Conservation (phyloP, 2,888 invertebrate species). For the Holacanthella duospinosa region DNA sequence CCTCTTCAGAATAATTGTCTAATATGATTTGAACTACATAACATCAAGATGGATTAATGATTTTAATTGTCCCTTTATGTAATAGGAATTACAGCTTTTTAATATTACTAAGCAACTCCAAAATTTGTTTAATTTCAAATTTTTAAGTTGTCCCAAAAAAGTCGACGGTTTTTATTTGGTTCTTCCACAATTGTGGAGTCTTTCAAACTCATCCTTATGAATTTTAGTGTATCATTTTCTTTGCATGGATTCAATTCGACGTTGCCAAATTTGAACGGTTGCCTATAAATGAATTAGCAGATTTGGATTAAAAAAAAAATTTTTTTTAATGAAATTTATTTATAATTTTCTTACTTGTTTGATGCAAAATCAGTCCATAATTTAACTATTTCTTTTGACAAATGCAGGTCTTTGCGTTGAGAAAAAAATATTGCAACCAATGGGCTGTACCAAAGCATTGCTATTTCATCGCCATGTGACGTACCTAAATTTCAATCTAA, state of each 20-base stretch:
- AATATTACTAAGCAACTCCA: no score
- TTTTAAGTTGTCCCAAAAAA: no score
- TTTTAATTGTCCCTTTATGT: no score
- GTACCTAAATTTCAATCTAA: conserved; percentile 17
- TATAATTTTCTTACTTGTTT: conserved; percentile 10
- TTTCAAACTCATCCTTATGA: not conserved
- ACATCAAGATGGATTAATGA: no score
- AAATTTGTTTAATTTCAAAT: no score
- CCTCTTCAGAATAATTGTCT: no score
- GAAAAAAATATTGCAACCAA: conserved; percentile 10
- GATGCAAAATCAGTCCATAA: conserved; percentile 18
- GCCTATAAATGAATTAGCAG: not conserved
- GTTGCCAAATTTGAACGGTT: not conserved
- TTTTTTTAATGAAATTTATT: not conserved
- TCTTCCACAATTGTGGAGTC: no score
- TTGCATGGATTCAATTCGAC: not conserved
- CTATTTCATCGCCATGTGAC: conserved; percentile 19
- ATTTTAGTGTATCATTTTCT: not conserved
- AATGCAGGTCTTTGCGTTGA: conserved; percentile 9
- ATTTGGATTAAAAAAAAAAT: not conserved
- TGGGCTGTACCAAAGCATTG: conserved; percentile 14
- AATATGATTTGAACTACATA: no score
- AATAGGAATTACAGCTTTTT: no score
- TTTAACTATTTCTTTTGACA: conserved; percentile 17
- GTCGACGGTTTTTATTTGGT: no score